Evolutionary conservation across 2,888 invertebrate genomes (phyloP), one percentile per base, ranked within the genome.

Genomic region (Nemapogon koenigi): DNA sequence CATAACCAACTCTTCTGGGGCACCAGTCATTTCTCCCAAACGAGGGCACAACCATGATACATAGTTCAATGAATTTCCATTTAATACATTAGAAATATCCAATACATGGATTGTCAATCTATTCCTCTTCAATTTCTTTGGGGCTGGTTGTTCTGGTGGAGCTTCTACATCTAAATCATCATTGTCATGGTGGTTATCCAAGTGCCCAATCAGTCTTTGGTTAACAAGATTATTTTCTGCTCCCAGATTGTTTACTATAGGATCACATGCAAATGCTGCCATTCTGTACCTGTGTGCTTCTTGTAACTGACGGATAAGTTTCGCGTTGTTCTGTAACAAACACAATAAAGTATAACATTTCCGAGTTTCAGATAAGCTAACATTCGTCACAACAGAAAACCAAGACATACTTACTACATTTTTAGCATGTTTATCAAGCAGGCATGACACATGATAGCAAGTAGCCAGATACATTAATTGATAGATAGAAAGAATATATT

Each of bases 1-100:
- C 53, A 96, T 83, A 47, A 96, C 90, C 35, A 94, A 85, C 58
- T 96, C 93, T 58, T 94, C 93, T 0, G 97, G 95, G 17, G 88
- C 86, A 29, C 86, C 86, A 41, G 70, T 75, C 48, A 84, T 81
- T 52, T 87, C 83, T 13, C 83, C 84, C 43, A 85, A 82, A 50
- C 89, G 87, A 46, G 85, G 81, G 43, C 86, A 84, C 43, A 89
- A 64, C 90, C 90, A 90, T 17, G 83, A 79, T 3, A 84, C 84
- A 56, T 80, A 78, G 30, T 88, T 90, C 14, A 78, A 76, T 39
- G 83, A 81, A 41, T 84, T 83, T 14, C 83, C 83, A 50, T 82
- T 68, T 42, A 91, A 57, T 45, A 88, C 84, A 49, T 85, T 83
- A 15, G 88, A 85, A 47, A 95, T 88, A 68, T 96, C 94, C 49